A percentile compares a stretch with the other conserved stretches of the same genome.
Conservation (phyloP, 2,888 invertebrate species). For the Hirtodrosophila histrioides region DNA sequence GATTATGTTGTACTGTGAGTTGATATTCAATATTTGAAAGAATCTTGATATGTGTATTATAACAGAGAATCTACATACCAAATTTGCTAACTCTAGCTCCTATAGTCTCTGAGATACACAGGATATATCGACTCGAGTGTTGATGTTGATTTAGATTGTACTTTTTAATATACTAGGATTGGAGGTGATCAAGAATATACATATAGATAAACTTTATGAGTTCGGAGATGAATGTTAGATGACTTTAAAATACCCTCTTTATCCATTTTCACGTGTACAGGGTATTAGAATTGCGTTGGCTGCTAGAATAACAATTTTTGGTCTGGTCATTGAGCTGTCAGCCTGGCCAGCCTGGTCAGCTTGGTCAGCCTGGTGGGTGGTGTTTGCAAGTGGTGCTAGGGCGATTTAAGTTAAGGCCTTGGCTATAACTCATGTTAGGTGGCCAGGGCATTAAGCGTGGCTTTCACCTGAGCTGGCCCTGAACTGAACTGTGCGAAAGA, state of each 20-base stretch:
- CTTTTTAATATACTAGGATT: too few species aligned
- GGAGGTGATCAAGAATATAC: too few species aligned
- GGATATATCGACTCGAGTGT: too few species aligned
- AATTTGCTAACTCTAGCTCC: too few species aligned
- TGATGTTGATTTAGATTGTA: too few species aligned
- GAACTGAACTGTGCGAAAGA: not conserved
- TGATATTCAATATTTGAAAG: too few species aligned
- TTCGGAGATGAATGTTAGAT: too few species aligned
- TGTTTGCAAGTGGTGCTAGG: not conserved
- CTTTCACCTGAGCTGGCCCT: constrained; percentile 30
- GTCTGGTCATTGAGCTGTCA: constrained; percentile 27
- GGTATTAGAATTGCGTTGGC: constrained; percentile 18
- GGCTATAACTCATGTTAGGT: constrained; percentile 31
- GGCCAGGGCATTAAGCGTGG: constrained; percentile 8
- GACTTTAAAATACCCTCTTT: not conserved
- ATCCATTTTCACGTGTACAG: not conserved
- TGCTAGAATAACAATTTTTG: constrained; percentile 37
- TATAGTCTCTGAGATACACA: too few species aligned
- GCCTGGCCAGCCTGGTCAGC: constrained; percentile 11
- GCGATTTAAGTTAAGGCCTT: constrained; percentile 13
- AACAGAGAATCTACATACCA: too few species aligned
- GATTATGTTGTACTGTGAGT: too few species aligned
- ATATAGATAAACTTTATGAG: too few species aligned
- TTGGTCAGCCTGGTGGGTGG: constrained; percentile 8
- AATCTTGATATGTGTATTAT: too few species aligned